phyloP scores from a whole-genome alignment of 2,888 invertebrate genomes.

The Tenthredo notha region DNA sequence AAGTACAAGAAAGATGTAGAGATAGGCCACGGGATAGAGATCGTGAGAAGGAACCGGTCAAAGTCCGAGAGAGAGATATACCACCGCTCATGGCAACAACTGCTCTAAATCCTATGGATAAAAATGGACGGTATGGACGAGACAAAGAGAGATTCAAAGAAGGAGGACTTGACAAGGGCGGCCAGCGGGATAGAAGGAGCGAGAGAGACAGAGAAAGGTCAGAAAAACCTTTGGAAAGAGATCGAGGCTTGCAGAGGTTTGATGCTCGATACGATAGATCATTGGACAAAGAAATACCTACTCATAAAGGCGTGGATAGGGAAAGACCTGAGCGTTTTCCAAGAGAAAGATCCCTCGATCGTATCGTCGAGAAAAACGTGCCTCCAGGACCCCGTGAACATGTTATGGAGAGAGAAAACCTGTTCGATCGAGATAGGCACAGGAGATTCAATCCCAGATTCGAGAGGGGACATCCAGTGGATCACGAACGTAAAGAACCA shows the following conservation, averaged over 20 bases:
- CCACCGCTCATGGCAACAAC: constrained; percentile 79
- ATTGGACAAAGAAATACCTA: constrained; percentile 67
- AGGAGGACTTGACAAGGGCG: constrained; percentile 64
- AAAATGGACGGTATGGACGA: constrained; percentile 67
- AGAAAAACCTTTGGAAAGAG: constrained; percentile 63
- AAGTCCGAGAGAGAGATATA: constrained; percentile 79
- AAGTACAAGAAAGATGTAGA: constrained; percentile 85
- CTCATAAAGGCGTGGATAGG: constrained; percentile 76
- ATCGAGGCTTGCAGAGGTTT: constrained; percentile 64
- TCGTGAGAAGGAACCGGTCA: constrained; percentile 79
- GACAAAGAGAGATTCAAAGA: constrained; percentile 68
- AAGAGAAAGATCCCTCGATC: constrained; percentile 80
- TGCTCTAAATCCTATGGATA: constrained; percentile 62
- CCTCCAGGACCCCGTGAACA: constrained; percentile 67
- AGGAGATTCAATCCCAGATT: constrained; percentile 62
- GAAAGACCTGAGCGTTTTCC: constrained; percentile 79
- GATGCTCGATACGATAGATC: constrained; percentile 70
- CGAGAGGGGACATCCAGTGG: constrained; percentile 65
- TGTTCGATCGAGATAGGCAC: constrained; percentile 59
- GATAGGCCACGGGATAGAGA: constrained; percentile 80
- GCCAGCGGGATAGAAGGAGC: constrained; percentile 67
- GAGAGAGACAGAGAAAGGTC: constrained; percentile 69
- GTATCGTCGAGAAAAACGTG: constrained; percentile 77
- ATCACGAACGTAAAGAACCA: constrained; percentile 70
- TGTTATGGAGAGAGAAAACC: constrained; percentile 68